Base-by-base conservation (phyloP, 2,797 vertebrate species). In the Valencia hispanica region DNA sequence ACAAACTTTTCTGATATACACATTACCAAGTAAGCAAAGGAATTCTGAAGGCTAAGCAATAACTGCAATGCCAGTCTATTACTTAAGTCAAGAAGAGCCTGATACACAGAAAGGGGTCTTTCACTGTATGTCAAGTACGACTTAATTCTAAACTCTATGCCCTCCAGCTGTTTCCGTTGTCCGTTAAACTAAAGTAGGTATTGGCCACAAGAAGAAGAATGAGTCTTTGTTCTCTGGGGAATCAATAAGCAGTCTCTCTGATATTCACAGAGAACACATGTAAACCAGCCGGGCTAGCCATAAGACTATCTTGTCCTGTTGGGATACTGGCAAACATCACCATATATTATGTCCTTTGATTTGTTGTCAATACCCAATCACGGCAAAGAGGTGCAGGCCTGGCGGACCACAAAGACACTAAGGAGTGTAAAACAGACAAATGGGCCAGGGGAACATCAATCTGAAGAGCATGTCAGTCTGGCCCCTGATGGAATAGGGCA, bases 1-100 rank as follows among this genome's bases (percentile, higher is more conserved):
- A 93, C 96, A 96, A 97, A 97, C 96, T 97, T 98, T 97, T 97
- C 95, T 97, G 96, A 98, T 97, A 96, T 96, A 97, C 96, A 95
- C 95, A 96, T 97, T 97, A 94, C 96, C 96, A 97, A 90, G 90
- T 92, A 92, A 97, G 95, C 95, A 95, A 94, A 96, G 94, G 96
- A 96, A 96, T 97, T 94, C 95, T 96, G 94, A 96, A 95, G 96
- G 88, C 96, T 96, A 96, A 97, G 96, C 95, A 96, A 96, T 97
- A 97, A 97, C 95, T 94, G 94, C 93, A 94, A 96, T 98, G 96
- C 94, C 95, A 96, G 95, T 96, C 95, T 96, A 97, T 97, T 96
- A 96, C 96, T 97, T 96, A 96, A 96, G 93, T 94, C 94, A 92
- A 93, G 88, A 90, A 89, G 85, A 90, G 83, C 80, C 82, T 77